Conservation (phyloP, 2,797 vertebrate genomes). For the Chiroxiphia lanceolata region DNA sequence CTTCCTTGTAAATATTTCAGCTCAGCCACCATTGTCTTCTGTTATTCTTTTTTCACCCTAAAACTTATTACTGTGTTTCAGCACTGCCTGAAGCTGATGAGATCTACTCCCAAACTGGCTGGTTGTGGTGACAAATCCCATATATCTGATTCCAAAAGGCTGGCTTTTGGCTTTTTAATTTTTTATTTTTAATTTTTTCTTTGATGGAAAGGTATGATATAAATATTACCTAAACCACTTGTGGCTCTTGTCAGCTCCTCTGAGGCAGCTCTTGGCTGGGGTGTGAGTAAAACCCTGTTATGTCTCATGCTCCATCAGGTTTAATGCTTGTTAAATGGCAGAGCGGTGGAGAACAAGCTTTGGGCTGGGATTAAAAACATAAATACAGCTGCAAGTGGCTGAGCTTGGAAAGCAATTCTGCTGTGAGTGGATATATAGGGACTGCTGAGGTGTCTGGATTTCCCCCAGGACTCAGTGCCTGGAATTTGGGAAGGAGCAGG, state of each 20-base stretch:
- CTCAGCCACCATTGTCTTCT: background rate
- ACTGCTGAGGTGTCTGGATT: background rate
- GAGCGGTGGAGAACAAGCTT: background rate
- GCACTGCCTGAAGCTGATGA: background rate
- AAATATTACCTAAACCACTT: background rate
- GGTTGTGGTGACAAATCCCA: rapidly evolving
- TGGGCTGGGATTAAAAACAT: background rate
- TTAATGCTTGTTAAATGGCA: background rate
- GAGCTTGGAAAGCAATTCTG: background rate
- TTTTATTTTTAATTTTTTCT: background rate
- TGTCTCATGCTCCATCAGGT: constrained; percentile 10
- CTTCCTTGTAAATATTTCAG: background rate
- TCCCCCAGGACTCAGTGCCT: background rate
- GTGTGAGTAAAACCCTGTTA: background rate
- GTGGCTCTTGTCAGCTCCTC: background rate
- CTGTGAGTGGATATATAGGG: background rate
- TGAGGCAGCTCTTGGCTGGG: background rate
- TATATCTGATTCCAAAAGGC: background rate
- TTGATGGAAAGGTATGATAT: background rate
- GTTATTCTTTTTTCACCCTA: background rate
- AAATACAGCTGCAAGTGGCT: background rate
- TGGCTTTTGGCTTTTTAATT: background rate
- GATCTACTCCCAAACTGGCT: background rate
- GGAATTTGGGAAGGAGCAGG: background rate
- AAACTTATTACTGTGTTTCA: background rate